phyloP scores from a whole-genome alignment of 2,113 vertebrate genomes.

The Apodemus sylvaticus region DNA sequence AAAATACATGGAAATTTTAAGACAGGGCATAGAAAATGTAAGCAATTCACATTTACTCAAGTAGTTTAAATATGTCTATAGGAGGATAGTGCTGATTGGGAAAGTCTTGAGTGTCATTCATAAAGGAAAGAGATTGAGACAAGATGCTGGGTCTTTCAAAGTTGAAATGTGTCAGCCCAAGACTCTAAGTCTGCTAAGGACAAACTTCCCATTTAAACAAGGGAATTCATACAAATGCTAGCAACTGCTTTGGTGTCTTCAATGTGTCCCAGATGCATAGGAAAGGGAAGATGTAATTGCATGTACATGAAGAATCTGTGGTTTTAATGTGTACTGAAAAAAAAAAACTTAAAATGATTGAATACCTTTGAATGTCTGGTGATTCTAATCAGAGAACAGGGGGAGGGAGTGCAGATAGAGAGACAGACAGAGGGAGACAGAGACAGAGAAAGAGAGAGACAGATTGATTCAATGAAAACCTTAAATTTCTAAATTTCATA shows the following conservation, averaged over 20 bases:
- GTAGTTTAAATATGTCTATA: neutral
- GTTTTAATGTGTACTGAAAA: neutral
- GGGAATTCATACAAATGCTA: neutral
- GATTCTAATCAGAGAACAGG: neutral
- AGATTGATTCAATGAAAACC: neutral
- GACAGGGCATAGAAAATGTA: neutral
- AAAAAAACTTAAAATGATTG: neutral
- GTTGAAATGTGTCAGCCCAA: constrained; percentile 11
- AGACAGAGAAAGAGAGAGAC: neutral
- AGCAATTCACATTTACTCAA: neutral
- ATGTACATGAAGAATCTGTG: neutral
- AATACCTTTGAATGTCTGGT: neutral
- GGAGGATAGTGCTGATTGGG: neutral
- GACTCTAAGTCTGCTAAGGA: neutral
- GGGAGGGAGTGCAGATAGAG: no score
- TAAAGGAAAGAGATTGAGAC: neutral
- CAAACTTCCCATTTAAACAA: neutral
- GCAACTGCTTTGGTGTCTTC: neutral
- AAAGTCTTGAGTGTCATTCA: neutral
- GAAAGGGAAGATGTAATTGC: neutral
- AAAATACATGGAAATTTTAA: neutral
- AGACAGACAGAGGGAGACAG: neutral
- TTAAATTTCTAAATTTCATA: neutral
- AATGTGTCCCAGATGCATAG: neutral
- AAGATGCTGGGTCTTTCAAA: neutral